These are phyloP conservation scores for Elaphurus davidianus DNA, from an alignment of 2,113 vertebrate genomes.

Conservation along the genomic window DNA sequence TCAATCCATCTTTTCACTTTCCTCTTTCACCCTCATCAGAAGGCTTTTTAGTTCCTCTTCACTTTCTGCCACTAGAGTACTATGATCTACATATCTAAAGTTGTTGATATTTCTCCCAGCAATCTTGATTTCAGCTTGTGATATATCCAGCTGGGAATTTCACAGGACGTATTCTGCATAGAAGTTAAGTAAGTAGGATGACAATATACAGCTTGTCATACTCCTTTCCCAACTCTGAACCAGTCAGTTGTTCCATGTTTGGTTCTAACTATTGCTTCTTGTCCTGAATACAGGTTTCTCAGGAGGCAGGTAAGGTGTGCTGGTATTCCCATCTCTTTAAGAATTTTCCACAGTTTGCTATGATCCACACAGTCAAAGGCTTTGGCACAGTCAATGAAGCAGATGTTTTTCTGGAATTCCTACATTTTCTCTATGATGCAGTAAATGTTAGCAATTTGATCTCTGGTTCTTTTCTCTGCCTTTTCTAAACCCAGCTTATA, in stretches of 20 bases:
- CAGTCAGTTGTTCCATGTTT: neutral
- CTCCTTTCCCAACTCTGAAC: neutral
- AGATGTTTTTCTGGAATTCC: neutral
- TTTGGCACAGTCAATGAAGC: neutral
- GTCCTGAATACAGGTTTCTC: neutral
- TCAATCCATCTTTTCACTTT: neutral
- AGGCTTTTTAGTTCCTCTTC: neutral
- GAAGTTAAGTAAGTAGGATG: neutral
- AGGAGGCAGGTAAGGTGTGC: neutral
- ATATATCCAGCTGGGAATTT: neutral
- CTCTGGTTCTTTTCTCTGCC: neutral
- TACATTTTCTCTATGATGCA: neutral
- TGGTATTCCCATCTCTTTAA: neutral
- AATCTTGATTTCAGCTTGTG: neutral
- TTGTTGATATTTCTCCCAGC: neutral
- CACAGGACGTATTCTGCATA: neutral
- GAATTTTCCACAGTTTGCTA: neutral
- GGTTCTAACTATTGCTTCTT: neutral
- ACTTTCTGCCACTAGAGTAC: neutral
- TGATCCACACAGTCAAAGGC: neutral
- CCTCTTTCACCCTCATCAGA: neutral
- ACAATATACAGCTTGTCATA: neutral
- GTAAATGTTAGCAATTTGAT: neutral
- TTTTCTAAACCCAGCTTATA: neutral
- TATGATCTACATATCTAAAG: neutral